Evolutionary conservation across 2,797 vertebrate species (phyloP).

Genomic region (Carcharodon carcharias): DNA sequence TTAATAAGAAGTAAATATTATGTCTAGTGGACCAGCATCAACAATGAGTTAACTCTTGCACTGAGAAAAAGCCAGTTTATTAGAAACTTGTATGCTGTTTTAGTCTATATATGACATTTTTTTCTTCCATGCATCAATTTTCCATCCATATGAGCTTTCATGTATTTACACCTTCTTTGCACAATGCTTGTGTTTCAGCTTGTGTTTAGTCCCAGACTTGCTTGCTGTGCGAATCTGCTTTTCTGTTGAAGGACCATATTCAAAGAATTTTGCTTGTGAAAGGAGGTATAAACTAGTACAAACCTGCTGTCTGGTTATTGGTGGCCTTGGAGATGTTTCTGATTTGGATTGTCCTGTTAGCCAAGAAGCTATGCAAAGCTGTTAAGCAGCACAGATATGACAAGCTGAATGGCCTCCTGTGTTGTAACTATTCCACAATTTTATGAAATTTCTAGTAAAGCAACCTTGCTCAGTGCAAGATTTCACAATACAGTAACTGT

Average conservation of each 20-base stretch:
- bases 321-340: neutral
- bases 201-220: neutral
- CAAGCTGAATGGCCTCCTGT: no score
- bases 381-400: neutral
- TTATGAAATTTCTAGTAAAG: no score
- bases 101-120: neutral
- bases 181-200: neutral
- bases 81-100: neutral
- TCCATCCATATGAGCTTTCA: neutral
- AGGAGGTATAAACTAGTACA: neutral
- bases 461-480: no score
- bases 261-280: neutral
- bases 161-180: neutral
- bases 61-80: neutral
- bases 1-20: neutral
- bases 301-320: neutral
- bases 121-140: neutral
- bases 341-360: neutral
- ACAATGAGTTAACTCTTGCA: neutral
- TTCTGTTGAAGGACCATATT: neutral
- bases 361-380: neutral
- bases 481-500: no score
- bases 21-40: neutral
- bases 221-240: neutral
- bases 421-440: no score